Base-by-base conservation (phyloP, 2,113 vertebrate species). In the Periophthalmodon schlosseri region DNA sequence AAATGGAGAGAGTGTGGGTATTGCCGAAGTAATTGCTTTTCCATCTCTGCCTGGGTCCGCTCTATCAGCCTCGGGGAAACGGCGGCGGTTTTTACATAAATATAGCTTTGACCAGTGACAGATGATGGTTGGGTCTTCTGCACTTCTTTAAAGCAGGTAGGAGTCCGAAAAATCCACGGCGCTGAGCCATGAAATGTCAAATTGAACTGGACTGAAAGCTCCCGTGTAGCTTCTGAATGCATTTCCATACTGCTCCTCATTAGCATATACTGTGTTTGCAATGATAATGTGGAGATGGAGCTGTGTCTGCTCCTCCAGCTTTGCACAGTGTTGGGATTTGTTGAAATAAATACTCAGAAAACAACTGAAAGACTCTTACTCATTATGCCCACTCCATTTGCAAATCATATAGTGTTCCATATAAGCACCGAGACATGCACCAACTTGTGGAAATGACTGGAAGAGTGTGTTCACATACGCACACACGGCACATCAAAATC, bases 101-200 rank as follows among this genome's bases (percentile, higher is more conserved):
- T 66, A 72, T 72, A 73, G 71, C 69, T 68, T 13, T 58, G 77
- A 68, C 65, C 58, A 60, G 65, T 72, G 82, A 73, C 75, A 69
- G 73, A 66, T 52, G 39, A n/a, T 20, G 47, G 67, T 47, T 69
- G 74, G 63, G 69, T 57, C 76, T 57, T 68, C 64, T 75, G 63
- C 50, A 63, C 61, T 54, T 71, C 74, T 84, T 86, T 69, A 65
- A 54, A 68, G 76, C 84, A 82, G 87, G 86, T 81, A 74, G 78
- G 91, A 91, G 74, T 87, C 86, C 85, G 84, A 87, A 83, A 83
- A 76, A 83, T 80, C 86, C 87, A 74, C 83, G 50, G 79, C 81
- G 50, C 81, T 88, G 84, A 82, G 80, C 79, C 74, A 33, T 86
- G 84, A 93, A 92, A 89, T 91, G 80, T 86, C 90, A 44, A 70